A percentile compares a stretch with the other conserved stretches of the same genome.
These are phyloP conservation scores for Speoplatyrhinus poulsoni DNA, from an alignment of 2,113 vertebrate genomes.

Conservation along the genomic window DNA sequence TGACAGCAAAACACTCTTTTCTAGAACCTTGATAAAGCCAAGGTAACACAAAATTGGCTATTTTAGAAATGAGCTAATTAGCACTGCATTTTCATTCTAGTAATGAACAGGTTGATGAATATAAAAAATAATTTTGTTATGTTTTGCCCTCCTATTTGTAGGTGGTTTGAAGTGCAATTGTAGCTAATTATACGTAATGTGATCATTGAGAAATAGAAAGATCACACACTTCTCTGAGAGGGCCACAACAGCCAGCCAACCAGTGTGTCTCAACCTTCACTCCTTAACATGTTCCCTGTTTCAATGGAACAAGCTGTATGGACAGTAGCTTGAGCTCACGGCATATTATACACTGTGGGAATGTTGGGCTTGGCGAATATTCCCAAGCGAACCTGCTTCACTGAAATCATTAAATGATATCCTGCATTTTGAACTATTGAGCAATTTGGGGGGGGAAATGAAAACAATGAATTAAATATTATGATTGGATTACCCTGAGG, in stretches of 20 bases:
- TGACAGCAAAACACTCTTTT: conserved; percentile 23
- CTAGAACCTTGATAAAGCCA: conserved; percentile 37
- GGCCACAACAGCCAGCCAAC: neutral
- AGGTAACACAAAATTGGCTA: conserved; percentile 22
- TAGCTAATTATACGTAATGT: conserved; percentile 48
- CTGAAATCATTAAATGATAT: too few relatives aligned
- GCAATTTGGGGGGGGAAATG: too few relatives aligned
- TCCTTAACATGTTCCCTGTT: too few relatives aligned
- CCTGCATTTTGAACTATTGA: too few relatives aligned
- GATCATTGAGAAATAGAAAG: conserved; percentile 39
- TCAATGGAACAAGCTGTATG: neutral
- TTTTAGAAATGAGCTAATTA: conserved; percentile 39
- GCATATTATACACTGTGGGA: too few relatives aligned
- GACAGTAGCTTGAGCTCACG: neutral
- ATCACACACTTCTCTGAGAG: conserved; percentile 38
- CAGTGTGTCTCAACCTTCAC: too few relatives aligned
- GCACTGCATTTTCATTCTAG: conserved; percentile 31
- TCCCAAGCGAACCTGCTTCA: too few relatives aligned
- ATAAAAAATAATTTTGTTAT: conserved; percentile 47
- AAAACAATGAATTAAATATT: too few relatives aligned
- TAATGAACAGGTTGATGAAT: conserved; percentile 40
- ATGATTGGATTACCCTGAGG: too few relatives aligned
- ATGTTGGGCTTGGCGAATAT: too few relatives aligned
- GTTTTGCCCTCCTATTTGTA: conserved; percentile 53
- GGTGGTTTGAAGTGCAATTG: conserved; percentile 48